Base-by-base conservation (phyloP, 2,113 vertebrate genomes). In the Tetrax tetrax region DNA sequence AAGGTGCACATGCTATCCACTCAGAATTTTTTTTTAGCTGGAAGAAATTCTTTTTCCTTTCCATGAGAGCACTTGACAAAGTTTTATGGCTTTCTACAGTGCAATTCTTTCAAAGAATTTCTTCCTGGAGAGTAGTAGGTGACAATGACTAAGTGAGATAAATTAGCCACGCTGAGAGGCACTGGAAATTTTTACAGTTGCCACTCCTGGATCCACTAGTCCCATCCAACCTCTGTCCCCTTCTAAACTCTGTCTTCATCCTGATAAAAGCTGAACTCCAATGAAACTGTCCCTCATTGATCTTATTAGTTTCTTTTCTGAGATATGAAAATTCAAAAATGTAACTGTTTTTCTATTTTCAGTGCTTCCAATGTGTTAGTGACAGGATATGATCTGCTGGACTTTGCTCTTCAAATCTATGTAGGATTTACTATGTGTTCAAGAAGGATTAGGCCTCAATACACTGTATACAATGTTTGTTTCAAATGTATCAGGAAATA, bases 1-100 rank as follows among this genome's bases (percentile, higher is more conserved):
- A 50, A 59, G 5, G 14, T 18, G 4, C 14, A 50, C 0, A 0
- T 68, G 28, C 6, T 50, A 33, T 48, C 7, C 6, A 38, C 71
- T 59, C 10, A 19, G 20, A 43, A 56, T 2, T 81, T 38, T 2
- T 38, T 2, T 72, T 72, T 87, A 74, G 21, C 13, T 37, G 18
- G 4, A 60, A 78, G 11, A 72, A 83, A 80, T 48, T 28, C 4
- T 60, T 89, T 47, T 89, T 80, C 5, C 8, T 56, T 59, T 64
- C 54, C 38, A 28, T 35, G 17, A 81, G 14, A 50, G 4, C 12
- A 59, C 83, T 80, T 93, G 43, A 35, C 18, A 68, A 68, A 71
- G 24, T 69, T 54, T 83, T 84, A 76, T 81, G 53, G 16, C 25
- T 80, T 7, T 64, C 10, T 50, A 17, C 9, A 82, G 20, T 31